Conservation (phyloP, 1,140 invertebrate genomes). For the Hyposmocoma kahamanoa region DNA sequence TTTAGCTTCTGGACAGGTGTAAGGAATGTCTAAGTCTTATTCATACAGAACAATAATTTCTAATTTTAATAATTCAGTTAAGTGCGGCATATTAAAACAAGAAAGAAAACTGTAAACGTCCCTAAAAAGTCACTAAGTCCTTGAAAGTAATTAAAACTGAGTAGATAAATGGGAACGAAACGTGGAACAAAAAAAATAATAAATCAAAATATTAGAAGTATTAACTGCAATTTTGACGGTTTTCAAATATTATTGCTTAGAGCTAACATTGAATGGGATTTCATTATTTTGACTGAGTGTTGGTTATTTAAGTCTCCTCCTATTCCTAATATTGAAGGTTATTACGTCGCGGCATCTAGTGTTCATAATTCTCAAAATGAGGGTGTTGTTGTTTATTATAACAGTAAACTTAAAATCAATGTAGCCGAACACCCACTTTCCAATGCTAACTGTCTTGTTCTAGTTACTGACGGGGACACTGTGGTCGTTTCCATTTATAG, state of each 20-base stretch:
- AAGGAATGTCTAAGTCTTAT: too few relatives aligned
- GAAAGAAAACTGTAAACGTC: too few relatives aligned
- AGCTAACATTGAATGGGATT: conserved; percentile 11
- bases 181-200: too few relatives aligned
- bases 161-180: too few relatives aligned
- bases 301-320: conserved; percentile 5
- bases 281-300: conserved; percentile 14
- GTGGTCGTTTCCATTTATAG: background rate
- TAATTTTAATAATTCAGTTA: too few relatives aligned
- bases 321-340: background rate
- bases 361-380: background rate
- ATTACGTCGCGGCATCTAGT: background rate
- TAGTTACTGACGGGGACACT: background rate
- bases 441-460: background rate
- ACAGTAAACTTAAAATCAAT: background rate
- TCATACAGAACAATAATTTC: too few relatives aligned
- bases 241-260: conserved; percentile 5
- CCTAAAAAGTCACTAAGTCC: too few relatives aligned
- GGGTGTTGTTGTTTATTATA: background rate
- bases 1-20: too few relatives aligned
- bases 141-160: too few relatives aligned
- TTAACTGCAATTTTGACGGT: conserved; percentile 7
- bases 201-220: conserved; percentile 14
- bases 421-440: background rate
- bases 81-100: too few relatives aligned